Evolutionary conservation across 2,113 vertebrate species (phyloP).

Genomic region (Probosciger aterrimus): DNA sequence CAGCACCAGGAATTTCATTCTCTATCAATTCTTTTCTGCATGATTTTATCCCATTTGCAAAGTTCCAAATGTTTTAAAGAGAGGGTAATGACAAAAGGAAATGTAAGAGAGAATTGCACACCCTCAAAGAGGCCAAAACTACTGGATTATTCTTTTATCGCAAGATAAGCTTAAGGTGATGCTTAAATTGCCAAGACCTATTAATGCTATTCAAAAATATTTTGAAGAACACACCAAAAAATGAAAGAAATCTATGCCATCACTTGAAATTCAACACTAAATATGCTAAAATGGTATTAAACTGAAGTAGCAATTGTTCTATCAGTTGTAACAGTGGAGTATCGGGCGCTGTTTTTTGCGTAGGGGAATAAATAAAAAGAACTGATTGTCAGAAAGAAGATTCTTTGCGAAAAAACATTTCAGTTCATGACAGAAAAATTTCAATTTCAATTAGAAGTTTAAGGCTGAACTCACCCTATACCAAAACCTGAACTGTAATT

Average conservation of each 20-base stretch:
- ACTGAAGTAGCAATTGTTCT: neutral
- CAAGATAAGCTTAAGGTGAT: neutral
- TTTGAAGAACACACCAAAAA: neutral
- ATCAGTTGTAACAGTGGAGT: neutral
- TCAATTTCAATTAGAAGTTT: neutral
- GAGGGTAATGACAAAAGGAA: neutral
- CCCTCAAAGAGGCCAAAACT: neutral
- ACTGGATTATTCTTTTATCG: neutral
- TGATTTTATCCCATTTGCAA: neutral
- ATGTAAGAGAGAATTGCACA: neutral
- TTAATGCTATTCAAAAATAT: neutral
- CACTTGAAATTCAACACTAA: neutral
- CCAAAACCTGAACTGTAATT: neutral
- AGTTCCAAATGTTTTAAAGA: neutral
- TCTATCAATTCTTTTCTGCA: neutral
- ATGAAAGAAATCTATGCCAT: neutral
- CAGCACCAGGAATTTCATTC: conserved; percentile 4
- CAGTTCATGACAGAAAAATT: neutral
- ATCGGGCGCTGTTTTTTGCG: neutral
- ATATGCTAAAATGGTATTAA: neutral
- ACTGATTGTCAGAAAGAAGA: neutral
- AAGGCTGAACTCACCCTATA: neutral
- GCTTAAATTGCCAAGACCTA: neutral
- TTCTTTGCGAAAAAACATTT: neutral
- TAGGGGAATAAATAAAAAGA: neutral